Evolutionary conservation across 2,888 invertebrate species (phyloP).

Genomic region (Tenthredo mesomela): DNA sequence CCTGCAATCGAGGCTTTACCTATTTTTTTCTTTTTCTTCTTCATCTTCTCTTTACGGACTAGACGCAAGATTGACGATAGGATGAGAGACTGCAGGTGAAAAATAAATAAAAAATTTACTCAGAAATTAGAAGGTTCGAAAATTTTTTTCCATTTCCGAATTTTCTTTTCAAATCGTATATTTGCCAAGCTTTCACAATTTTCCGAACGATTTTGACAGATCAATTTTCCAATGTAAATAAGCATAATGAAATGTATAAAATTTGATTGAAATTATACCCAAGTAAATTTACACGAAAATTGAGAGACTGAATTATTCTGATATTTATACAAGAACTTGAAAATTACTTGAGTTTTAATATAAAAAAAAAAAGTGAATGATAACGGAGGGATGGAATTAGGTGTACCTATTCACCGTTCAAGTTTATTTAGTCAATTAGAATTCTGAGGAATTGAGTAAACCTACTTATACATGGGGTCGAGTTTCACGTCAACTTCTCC

Average conservation of each 20-base stretch:
- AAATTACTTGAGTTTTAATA: not conserved
- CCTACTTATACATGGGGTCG: not conserved
- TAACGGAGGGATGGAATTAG: not conserved
- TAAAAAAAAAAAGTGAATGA: not conserved
- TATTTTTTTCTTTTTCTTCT: not conserved
- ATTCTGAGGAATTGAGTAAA: not conserved
- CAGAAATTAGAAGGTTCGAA: not conserved
- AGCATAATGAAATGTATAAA: not conserved
- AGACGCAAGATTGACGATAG: not conserved
- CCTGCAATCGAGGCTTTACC: constrained; percentile 24
- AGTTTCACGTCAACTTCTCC: not conserved
- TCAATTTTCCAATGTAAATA: not conserved
- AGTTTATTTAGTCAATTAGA: not conserved
- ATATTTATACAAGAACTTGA: not conserved
- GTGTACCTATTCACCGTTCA: not conserved
- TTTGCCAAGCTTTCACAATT: too few species aligned
- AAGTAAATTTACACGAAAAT: not conserved
- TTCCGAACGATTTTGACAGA: not conserved
- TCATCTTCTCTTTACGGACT: not conserved
- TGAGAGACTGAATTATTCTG: not conserved
- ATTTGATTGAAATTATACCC: not conserved
- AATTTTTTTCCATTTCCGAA: not conserved
- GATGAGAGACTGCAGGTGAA: not conserved
- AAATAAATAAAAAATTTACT: not conserved
- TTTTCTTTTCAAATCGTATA: too few species aligned